These are phyloP conservation scores for Thecocarcelia acutangulata DNA, from an alignment of 2,888 invertebrate species.

Conservation along the genomic window DNA sequence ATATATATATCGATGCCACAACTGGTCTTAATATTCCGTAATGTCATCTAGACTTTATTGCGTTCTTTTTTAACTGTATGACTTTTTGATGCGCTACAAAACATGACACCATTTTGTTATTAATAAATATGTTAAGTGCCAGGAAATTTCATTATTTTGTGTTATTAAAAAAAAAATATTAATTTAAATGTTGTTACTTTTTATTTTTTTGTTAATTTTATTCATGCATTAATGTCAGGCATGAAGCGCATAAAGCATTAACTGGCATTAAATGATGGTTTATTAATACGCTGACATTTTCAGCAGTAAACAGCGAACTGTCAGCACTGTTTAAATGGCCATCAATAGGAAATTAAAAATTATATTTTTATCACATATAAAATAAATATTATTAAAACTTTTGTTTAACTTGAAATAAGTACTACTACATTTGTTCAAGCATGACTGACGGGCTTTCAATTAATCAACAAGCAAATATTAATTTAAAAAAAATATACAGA, in stretches of 20 bases:
- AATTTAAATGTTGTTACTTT: background rate
- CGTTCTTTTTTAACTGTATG: too few species aligned
- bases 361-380: background rate
- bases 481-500: background rate
- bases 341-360: slow-evolving; percentile 43
- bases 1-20: too few species aligned
- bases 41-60: too few species aligned
- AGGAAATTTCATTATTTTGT: too few species aligned
- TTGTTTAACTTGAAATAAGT: slow-evolving; percentile 37
- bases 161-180: too few species aligned
- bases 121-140: too few species aligned
- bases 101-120: too few species aligned
- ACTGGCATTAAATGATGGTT: slow-evolving; percentile 43
- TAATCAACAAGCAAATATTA: slow-evolving; percentile 21
- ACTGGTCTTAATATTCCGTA: too few species aligned
- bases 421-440: slow-evolving; percentile 34
- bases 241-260: background rate
- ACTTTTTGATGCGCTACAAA: too few species aligned
- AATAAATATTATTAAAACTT: slow-evolving; percentile 49
- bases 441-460: background rate
- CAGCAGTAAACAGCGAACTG: slow-evolving; percentile 45
- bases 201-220: slow-evolving; percentile 3
- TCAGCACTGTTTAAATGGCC: slow-evolving; percentile 54
- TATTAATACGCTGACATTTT: slow-evolving; percentile 44
- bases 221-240: slow-evolving; percentile 11